Conservation (phyloP, 1,140 invertebrate species). For the Aphis gossypii region DNA sequence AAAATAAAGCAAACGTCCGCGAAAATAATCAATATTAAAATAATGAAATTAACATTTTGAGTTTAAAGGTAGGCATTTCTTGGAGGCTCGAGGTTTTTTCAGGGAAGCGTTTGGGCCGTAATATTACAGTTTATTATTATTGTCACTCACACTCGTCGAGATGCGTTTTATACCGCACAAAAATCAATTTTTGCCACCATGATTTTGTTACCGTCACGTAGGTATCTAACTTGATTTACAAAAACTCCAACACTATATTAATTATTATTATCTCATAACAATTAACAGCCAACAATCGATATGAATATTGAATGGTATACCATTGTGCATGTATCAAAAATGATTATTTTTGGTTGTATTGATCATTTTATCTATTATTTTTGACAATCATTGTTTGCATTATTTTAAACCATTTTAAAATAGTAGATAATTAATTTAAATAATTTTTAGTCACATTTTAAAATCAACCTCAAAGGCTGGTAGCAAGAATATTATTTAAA, state of each 20-base stretch:
- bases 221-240: not conserved
- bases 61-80: not conserved
- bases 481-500: not conserved
- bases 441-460: not conserved
- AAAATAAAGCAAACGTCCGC: not conserved
- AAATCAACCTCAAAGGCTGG: not conserved
- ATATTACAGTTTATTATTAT: not conserved
- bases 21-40: not conserved
- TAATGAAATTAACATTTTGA: not conserved
- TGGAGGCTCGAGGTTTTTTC: not conserved
- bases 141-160: not conserved
- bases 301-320: not conserved
- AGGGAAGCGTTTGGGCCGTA: not conserved
- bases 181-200: not conserved
- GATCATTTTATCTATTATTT: too few relatives aligned
- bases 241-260: not conserved
- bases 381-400: not conserved
- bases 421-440: not conserved
- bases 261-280: not conserved
- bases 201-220: not conserved
- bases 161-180: not conserved
- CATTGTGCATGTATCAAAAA: not conserved
- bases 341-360: too few relatives aligned
- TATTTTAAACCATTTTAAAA: not conserved
- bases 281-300: too few relatives aligned